Evolutionary conservation across 1,140 invertebrate species (phyloP).

Genomic region (Drosophila elegans): DNA sequence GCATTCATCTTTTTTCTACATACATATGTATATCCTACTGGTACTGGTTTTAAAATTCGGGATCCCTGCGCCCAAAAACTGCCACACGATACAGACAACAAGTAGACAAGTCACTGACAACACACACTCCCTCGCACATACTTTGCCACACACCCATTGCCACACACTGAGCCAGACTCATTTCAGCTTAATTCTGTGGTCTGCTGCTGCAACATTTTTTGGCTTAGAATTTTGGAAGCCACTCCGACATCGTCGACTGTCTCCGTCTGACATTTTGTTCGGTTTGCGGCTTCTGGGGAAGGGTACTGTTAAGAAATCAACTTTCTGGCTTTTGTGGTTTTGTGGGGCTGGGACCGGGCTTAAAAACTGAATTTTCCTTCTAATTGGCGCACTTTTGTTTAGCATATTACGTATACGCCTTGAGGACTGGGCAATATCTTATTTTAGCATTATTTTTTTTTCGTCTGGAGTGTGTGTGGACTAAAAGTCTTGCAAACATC

Average conservation of each 20-base stretch:
- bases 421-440: slow-evolving; percentile 19
- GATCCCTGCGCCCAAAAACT: slow-evolving; percentile 26
- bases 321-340: slow-evolving; percentile 75
- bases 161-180: slow-evolving; percentile 16
- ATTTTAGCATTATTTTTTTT: slow-evolving; percentile 16
- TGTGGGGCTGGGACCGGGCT: slow-evolving; percentile 47
- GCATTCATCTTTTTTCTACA: slow-evolving; percentile 70
- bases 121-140: slow-evolving; percentile 20
- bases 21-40: slow-evolving; percentile 26
- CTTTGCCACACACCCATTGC: slow-evolving; percentile 1
- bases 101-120: slow-evolving; percentile 76
- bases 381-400: slow-evolving; percentile 82
- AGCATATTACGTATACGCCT: slow-evolving; percentile 64
- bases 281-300: slow-evolving; percentile 42
- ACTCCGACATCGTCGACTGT: slow-evolving; percentile 39
- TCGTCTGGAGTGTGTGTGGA: slow-evolving; percentile 9
- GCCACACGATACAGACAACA: slow-evolving; percentile 73
- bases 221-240: slow-evolving; percentile 41
- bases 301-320: slow-evolving; percentile 73
- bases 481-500: slow-evolving; percentile 65
- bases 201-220: slow-evolving; percentile 53
- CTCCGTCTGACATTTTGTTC: slow-evolving; percentile 49
- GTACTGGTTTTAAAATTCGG: slow-evolving; percentile 42
- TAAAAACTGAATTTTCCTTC: slow-evolving; percentile 74
- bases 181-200: slow-evolving; percentile 73